Evolutionary conservation across 2,113 vertebrate species (phyloP), one percentile per base, ranked within the genome.

Genomic region (Chlorodrepanis virens): DNA sequence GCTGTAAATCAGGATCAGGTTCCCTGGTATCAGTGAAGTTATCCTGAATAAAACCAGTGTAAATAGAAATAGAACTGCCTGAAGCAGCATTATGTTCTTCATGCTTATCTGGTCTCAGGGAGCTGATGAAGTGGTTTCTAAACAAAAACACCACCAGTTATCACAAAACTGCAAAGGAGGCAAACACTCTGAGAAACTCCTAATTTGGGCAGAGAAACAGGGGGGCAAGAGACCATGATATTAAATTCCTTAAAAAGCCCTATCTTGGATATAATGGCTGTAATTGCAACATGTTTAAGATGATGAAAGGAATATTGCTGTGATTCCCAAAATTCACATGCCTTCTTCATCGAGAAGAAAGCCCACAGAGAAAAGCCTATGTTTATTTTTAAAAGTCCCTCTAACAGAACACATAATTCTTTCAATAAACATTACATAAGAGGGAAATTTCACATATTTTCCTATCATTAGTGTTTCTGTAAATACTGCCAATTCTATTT

Each of bases 401-500:
- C 72, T 90, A 50, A 94, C 45, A 71, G 84, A 78, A 37, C 79
- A 71, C 69, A 45, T 44, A 83, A 91, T 90, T 94, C 68, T 77
- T 72, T 76, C 85, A 83, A 47, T 79, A 94, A 96, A 90, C 65
- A 90, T 87, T 67, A 91, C 70, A 61, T 67, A 83, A 80, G 80
- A 74, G 78, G 59, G 83, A 74, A 76, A 70, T 67, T 67, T 93
- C 76, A 83, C 69, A 70, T 56, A 31, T 68, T 75, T 94, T 70
- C 56, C 79, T 87, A 39, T 35, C 77, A 29, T 72, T 71, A 83
- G 40, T 47, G 39, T 49, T 84, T 92, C 93, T 92, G 70, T 67
- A 93, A 91, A 92, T 72, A 93, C 42, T 68, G 83, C 72, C 79
- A 77, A 20, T 52, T 76, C 86, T 90, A 28, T 77, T 90, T 91